Evolutionary conservation across 2,113 vertebrate genomes (phyloP).

Genomic region (Prionailurus bengalensis): DNA sequence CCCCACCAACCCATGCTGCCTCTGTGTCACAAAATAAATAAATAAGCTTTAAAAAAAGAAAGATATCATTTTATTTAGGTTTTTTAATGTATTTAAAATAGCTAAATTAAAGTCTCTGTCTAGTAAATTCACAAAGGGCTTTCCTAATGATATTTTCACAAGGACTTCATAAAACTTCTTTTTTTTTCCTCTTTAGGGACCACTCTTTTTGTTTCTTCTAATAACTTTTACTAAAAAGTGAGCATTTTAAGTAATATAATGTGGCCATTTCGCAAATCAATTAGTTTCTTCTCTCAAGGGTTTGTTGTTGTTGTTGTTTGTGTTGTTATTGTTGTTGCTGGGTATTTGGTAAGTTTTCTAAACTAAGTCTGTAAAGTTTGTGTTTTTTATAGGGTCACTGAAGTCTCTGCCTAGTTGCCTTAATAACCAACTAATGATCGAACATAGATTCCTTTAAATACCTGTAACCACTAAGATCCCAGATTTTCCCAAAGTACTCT

Average conservation of each 20-base stretch:
- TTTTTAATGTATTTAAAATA: not conserved
- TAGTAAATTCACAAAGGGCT: not conserved
- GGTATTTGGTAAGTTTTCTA: not conserved
- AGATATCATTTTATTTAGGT: not conserved
- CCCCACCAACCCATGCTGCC: too few relatives aligned
- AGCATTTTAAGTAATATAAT: not conserved
- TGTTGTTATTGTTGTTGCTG: not conserved
- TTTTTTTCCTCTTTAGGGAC: not conserved
- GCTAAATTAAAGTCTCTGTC: not conserved
- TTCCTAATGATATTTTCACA: not conserved
- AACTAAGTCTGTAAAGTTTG: not conserved
- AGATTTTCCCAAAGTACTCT: not conserved
- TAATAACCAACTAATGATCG: not conserved
- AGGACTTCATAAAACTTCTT: not conserved
- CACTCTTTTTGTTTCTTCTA: not conserved
- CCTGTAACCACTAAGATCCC: not conserved
- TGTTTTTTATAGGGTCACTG: not conserved
- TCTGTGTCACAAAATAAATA: too few relatives aligned
- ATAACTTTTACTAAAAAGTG: not conserved
- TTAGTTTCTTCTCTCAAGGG: not conserved
- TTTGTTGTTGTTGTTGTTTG: not conserved
- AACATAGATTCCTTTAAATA: not conserved
- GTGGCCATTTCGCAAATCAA: not conserved
- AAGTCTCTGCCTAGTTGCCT: not conserved
- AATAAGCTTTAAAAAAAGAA: too few relatives aligned